Evolutionary conservation across 2,113 vertebrate genomes (phyloP).

Genomic region (Brienomyrus brachyistius): DNA sequence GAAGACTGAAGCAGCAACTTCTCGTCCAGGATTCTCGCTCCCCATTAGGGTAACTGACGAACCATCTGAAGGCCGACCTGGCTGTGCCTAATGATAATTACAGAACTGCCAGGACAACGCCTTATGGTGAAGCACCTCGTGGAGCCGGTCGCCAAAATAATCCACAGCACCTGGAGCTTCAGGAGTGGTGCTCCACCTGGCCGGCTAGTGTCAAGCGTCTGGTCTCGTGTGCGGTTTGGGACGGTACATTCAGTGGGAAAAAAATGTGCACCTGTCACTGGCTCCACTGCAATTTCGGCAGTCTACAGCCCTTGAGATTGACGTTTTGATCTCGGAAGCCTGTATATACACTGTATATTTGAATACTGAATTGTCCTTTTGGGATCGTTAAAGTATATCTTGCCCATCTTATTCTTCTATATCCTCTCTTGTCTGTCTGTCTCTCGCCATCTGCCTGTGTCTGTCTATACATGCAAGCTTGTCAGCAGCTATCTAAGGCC

Average conservation of each 20-base stretch:
- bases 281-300: not conserved
- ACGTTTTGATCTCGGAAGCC: not conserved
- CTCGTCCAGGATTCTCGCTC: not conserved
- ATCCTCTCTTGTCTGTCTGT: not conserved
- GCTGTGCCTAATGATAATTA: not conserved
- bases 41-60: constrained; percentile 28
- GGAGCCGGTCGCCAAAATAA: not conserved
- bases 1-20: not conserved
- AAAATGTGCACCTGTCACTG: not conserved
- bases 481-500: not conserved
- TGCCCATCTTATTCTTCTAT: not conserved
- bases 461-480: not conserved
- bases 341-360: not conserved
- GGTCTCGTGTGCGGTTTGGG: not conserved
- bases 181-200: not conserved
- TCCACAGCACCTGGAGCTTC: not conserved
- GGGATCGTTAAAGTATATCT: not conserved
- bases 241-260: too few relatives aligned
- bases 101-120: not conserved
- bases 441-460: not conserved
- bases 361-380: not conserved
- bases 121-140: not conserved
- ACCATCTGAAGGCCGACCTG: constrained; percentile 31
- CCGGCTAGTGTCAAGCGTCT: not conserved
- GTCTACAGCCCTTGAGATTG: not conserved